These are phyloP conservation scores for Paramisgurnus dabryanus DNA, from an alignment of 2,113 vertebrate species.

Conservation along the genomic window DNA sequence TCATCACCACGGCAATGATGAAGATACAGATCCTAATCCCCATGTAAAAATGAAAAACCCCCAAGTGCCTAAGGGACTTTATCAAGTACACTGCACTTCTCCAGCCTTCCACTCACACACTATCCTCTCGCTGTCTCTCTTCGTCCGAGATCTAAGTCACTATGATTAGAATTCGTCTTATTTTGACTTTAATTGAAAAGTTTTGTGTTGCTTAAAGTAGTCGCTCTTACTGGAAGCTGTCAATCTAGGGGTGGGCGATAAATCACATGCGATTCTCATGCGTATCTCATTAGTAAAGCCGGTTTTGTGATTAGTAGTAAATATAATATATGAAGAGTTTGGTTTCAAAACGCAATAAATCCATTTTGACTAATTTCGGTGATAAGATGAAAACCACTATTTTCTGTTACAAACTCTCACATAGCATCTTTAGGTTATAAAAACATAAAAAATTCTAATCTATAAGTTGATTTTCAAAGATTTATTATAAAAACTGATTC, in stretches of 20 bases:
- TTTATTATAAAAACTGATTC: too few species aligned
- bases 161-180: slow-evolving; percentile 22
- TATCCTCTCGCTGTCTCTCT: neutral
- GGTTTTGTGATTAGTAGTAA: too few species aligned
- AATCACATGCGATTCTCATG: too few species aligned
- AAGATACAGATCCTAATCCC: slow-evolving; percentile 73
- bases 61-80: slow-evolving; percentile 62
- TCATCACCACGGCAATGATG: slow-evolving; percentile 65
- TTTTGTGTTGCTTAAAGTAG: slow-evolving; percentile 6
- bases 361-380: too few species aligned
- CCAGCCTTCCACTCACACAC: slow-evolving; percentile 23
- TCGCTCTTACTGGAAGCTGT: slow-evolving; percentile 7
- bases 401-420: too few species aligned
- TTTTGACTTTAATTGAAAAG: slow-evolving; percentile 26
- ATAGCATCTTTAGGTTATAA: too few species aligned
- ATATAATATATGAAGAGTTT: too few species aligned
- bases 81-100: slow-evolving; percentile 62
- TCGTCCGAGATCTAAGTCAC: neutral
- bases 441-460: too few species aligned
- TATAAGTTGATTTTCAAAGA: too few species aligned
- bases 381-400: too few species aligned
- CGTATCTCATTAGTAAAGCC: too few species aligned
- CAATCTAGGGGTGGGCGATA: neutral
- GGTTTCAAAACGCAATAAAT: too few species aligned
- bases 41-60: slow-evolving; percentile 69